Evolutionary conservation across 2,113 vertebrate species (phyloP).

Genomic region (Hyaena hyaena): DNA sequence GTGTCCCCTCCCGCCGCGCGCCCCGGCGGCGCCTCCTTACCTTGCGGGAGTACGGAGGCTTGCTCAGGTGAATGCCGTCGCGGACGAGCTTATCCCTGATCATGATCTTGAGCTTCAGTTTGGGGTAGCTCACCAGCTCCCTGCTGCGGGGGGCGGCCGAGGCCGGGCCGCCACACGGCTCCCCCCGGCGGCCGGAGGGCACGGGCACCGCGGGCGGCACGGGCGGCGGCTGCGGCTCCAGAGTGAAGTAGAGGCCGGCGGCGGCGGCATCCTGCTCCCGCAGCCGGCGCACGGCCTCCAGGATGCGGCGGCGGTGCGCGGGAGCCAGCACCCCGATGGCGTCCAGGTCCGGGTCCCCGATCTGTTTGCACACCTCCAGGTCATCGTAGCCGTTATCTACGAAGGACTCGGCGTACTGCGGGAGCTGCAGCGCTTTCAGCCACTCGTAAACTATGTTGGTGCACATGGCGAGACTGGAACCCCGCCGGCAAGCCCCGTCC

Average conservation of each 20-base stretch:
- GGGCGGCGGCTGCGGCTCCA: conserved; percentile 89
- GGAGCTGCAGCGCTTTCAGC: conserved; percentile 95
- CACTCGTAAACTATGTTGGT: conserved; percentile 97
- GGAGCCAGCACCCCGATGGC: conserved; percentile 96
- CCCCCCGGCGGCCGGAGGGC: conserved; percentile 85
- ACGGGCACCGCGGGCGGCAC: conserved; percentile 10
- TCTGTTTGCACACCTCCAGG: conserved; percentile 98
- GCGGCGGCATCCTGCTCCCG: conserved; percentile 92
- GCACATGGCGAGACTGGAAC: conserved; percentile 85
- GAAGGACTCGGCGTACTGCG: conserved; percentile 96
- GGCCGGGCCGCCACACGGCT: conserved; percentile 83
- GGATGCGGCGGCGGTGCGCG: conserved; percentile 93
- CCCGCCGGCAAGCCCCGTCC: not conserved
- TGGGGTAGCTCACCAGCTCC: conserved; percentile 92
- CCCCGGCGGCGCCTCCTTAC: conserved; percentile 84
- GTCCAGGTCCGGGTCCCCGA: conserved; percentile 97
- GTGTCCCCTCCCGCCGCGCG: not conserved
- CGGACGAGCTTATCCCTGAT: conserved; percentile 97
- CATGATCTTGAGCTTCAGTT: conserved; percentile 98
- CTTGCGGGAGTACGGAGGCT: conserved; percentile 95
- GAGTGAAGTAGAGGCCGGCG: conserved; percentile 96
- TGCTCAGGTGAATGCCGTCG: conserved; percentile 95
- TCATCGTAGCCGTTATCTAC: conserved; percentile 99
- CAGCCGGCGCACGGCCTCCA: conserved; percentile 94
- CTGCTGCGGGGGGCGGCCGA: conserved; percentile 78